phyloP scores from a whole-genome alignment of 2,797 vertebrate genomes.

The Betta splendens region DNA sequence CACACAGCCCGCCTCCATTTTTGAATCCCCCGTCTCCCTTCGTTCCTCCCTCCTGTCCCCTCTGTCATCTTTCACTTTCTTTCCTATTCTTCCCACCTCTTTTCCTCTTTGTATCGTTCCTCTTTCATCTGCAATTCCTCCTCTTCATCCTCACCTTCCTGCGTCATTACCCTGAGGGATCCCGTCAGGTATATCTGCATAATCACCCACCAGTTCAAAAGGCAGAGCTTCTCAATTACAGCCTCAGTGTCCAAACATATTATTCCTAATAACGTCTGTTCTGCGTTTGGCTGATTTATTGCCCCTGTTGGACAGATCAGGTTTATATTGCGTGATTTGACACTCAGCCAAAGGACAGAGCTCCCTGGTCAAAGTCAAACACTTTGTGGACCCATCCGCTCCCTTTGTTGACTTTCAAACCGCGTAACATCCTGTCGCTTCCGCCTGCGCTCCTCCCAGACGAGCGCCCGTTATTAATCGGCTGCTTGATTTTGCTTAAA shows the following conservation, averaged over 20 bases:
- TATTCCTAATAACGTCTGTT: conserved; percentile 44
- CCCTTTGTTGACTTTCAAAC: too few species aligned
- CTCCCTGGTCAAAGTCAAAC: too few species aligned
- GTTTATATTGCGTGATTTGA: too few species aligned
- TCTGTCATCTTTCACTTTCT: not conserved
- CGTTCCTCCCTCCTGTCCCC: conserved; percentile 6
- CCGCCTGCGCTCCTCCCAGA: too few species aligned
- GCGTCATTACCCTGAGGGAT: conserved; percentile 52
- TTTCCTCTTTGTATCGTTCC: not conserved
- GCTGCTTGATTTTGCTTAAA: not conserved
- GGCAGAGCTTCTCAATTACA: conserved; percentile 47
- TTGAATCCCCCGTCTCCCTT: conserved; percentile 21
- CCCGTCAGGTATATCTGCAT: conserved; percentile 51
- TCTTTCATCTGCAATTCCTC: conserved; percentile 2
- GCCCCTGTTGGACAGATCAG: not conserved
- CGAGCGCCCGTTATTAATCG: not conserved
- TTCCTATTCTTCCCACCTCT: not conserved
- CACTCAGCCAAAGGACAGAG: too few species aligned
- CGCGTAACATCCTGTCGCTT: too few species aligned
- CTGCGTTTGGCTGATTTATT: conserved; percentile 13
- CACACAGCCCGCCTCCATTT: conserved; percentile 6
- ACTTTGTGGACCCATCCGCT: too few species aligned
- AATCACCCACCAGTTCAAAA: conserved; percentile 58
- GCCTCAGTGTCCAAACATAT: conserved; percentile 50
- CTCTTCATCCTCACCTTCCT: conserved; percentile 34